A percentile compares a stretch with the other conserved stretches of the same genome.
Evolutionary conservation across 2,797 vertebrate species (phyloP).

Genomic region (Podargus strigoides): DNA sequence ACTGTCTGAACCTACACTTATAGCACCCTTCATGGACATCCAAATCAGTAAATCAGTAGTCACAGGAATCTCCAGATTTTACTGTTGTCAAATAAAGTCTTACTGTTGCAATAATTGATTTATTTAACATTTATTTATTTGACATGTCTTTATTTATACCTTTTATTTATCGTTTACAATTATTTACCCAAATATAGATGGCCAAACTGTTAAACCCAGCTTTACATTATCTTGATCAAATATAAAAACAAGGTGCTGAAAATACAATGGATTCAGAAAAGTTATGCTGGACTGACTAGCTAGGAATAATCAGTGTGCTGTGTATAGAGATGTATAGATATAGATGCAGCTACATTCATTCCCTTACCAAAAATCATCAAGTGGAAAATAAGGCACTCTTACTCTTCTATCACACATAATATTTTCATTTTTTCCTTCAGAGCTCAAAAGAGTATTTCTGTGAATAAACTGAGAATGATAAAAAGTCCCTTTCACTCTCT

Average conservation of each 20-base stretch:
- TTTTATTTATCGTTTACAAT: not conserved
- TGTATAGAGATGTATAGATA: not conserved
- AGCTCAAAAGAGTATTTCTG: constrained; percentile 23
- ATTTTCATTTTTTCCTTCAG: not conserved
- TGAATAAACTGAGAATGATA: constrained; percentile 10
- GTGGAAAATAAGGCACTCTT: constrained; percentile 1
- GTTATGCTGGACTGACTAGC: not conserved
- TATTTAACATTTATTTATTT: not conserved
- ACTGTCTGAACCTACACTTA: not conserved
- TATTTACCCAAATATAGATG: not conserved
- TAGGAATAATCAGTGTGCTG: not conserved
- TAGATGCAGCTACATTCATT: not conserved
- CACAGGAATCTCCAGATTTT: not conserved
- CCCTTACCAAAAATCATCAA: constrained; percentile 2
- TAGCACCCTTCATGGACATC: not conserved
- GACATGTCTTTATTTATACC: not conserved
- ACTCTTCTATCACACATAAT: not conserved
- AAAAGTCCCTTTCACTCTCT: constrained; percentile 25
- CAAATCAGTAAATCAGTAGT: not conserved
- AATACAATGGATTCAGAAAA: not conserved
- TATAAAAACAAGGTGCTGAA: not conserved
- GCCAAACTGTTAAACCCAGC: not conserved
- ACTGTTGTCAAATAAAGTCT: not conserved
- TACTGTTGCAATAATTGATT: not conserved
- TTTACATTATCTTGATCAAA: not conserved